Conservation (phyloP, 2,797 vertebrate species). For the Cynodonichthys magdalenae region DNA sequence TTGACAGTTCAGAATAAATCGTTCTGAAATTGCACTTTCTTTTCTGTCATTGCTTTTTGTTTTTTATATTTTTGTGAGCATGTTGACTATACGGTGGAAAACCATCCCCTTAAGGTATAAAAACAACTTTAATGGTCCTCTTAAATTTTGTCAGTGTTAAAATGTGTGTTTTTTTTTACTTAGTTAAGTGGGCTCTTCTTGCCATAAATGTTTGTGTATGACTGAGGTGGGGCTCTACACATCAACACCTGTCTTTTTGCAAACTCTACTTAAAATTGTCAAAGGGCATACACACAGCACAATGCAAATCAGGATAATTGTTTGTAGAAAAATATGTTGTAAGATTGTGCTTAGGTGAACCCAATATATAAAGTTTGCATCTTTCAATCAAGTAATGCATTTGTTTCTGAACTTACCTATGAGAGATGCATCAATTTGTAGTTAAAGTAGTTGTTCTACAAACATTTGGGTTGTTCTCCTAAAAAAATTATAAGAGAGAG, state of each 20-base stretch:
- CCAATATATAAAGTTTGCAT: constrained; percentile 44
- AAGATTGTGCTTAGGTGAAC: constrained; percentile 27
- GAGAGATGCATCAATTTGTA: constrained; percentile 60
- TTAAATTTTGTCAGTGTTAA: constrained; percentile 32
- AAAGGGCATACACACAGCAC: constrained; percentile 24
- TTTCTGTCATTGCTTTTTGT: not conserved
- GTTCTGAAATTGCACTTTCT: constrained; percentile 6
- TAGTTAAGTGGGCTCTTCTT: constrained; percentile 58
- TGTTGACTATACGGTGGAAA: not conserved
- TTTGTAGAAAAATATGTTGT: constrained; percentile 38
- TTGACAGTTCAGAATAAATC: constrained; percentile 13
- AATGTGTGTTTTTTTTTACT: constrained; percentile 17
- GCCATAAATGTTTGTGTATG: constrained; percentile 44
- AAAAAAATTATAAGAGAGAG: no score
- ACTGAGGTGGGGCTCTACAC: constrained; percentile 55
- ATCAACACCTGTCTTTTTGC: constrained; percentile 55
- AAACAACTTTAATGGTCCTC: constrained; percentile 23
- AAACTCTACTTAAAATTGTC: constrained; percentile 66
- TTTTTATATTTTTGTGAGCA: not conserved
- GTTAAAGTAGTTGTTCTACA: no score
- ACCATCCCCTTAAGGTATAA: not conserved
- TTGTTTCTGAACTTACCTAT: constrained; percentile 57
- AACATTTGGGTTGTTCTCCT: no score
- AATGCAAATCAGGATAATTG: constrained; percentile 51
- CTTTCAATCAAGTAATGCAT: constrained; percentile 56